Evolutionary conservation across 2,888 invertebrate genomes (phyloP).

Genomic region (Salticus scenicus): DNA sequence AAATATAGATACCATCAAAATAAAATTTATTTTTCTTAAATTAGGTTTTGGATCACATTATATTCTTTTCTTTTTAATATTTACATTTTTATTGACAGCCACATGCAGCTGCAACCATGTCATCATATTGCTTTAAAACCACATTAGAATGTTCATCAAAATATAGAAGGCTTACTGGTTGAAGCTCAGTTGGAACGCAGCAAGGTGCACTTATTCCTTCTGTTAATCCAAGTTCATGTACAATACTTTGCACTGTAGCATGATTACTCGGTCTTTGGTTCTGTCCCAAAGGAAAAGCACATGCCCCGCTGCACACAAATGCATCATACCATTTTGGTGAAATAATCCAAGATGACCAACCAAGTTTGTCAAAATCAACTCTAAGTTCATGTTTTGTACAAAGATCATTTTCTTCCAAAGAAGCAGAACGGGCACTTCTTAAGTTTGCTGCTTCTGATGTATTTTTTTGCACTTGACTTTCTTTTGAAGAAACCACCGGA

Average conservation of each 20-base stretch:
- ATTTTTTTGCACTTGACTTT: not conserved
- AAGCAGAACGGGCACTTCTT: slow-evolving; percentile 29
- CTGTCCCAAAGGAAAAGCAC: slow-evolving; percentile 77
- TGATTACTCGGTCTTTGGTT: slow-evolving; percentile 81
- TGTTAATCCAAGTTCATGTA: slow-evolving; percentile 78
- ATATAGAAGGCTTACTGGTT: slow-evolving; percentile 80
- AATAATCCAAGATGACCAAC: slow-evolving; percentile 81
- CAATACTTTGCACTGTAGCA: slow-evolving; percentile 80
- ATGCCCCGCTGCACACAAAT: slow-evolving; percentile 79
- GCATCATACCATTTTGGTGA: slow-evolving; percentile 80
- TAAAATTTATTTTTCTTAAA: no score
- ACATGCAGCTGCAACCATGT: slow-evolving; percentile 82
- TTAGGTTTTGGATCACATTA: no score
- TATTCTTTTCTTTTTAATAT: no score
- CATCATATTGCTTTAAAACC: slow-evolving; percentile 81
- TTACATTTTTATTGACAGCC: slow-evolving; percentile 79
- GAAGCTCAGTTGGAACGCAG: slow-evolving; percentile 81
- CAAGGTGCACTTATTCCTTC: slow-evolving; percentile 78
- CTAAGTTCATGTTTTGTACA: slow-evolving; percentile 76
- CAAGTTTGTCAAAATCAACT: slow-evolving; percentile 81
- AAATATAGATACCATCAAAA: no score
- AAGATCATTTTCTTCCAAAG: not conserved
- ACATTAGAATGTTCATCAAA: slow-evolving; percentile 81
- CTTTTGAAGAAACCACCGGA: not conserved
- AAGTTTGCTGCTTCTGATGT: not conserved